These are phyloP conservation scores for Hephaestus fuliginosus DNA, from an alignment of 2,797 vertebrate species.

Conservation along the genomic window DNA sequence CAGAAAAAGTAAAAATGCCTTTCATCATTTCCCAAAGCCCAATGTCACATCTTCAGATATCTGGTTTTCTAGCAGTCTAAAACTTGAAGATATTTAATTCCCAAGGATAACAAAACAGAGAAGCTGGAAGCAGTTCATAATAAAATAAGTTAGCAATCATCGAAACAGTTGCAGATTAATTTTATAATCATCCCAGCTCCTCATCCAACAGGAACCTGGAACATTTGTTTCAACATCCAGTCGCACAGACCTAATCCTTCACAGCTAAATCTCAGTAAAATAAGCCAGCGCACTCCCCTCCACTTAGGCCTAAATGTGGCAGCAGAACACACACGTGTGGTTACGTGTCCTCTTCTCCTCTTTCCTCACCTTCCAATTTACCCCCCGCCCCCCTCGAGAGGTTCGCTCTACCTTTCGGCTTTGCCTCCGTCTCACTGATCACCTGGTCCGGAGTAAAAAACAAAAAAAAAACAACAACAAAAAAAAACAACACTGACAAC, in stretches of 20 bases:
- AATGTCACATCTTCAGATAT: not conserved
- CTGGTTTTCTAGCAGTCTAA: not conserved
- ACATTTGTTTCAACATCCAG: conserved; percentile 22
- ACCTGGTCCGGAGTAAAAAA: conserved; percentile 17
- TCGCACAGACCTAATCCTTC: conserved; percentile 9
- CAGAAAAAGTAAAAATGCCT: not conserved
- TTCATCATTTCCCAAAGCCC: not conserved
- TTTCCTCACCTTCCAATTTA: conserved; percentile 35
- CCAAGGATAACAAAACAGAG: not conserved
- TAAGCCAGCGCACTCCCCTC: conserved; percentile 37
- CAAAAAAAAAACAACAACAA: conserved; percentile 24
- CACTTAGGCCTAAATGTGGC: conserved; percentile 49
- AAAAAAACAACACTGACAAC: conserved; percentile 20
- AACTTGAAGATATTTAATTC: not conserved
- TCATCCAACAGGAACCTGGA: conserved; percentile 9
- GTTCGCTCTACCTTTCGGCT: conserved; percentile 27
- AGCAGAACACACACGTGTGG: conserved; percentile 17
- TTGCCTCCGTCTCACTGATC: conserved; percentile 41
- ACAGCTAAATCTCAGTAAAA: conserved; percentile 38
- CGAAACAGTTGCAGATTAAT: not conserved
- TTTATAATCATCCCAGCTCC: conserved; percentile 16
- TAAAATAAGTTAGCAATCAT: not conserved
- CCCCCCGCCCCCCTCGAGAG: conserved; percentile 25
- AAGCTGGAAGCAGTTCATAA: not conserved
- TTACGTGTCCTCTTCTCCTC: conserved; percentile 13